Conservation (phyloP, 2,113 vertebrate species). For the Mustelus asterias region DNA sequence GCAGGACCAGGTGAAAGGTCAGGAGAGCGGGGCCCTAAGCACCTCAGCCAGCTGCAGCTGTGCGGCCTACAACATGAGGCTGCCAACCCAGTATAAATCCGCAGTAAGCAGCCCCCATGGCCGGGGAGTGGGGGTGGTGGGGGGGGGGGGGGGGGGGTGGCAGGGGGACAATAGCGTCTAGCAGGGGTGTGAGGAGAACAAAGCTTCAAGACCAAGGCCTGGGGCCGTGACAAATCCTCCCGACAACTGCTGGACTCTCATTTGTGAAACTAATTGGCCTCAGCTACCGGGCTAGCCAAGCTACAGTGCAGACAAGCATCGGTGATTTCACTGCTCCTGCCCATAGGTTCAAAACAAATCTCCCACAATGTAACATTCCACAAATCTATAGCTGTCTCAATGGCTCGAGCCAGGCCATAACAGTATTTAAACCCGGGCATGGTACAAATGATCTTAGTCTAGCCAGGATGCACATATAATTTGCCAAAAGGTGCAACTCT, state of each 20-base stretch:
- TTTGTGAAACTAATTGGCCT: conserved; percentile 74
- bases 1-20: conserved; percentile 69
- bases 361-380: not conserved
- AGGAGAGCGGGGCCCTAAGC: conserved; percentile 59
- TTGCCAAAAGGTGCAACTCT: not conserved
- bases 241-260: conserved; percentile 61
- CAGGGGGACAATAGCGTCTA: conserved; percentile 61
- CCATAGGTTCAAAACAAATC: not conserved
- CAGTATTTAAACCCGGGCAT: not conserved
- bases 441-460: not conserved
- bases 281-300: not conserved
- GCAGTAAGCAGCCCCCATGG: conserved; percentile 58
- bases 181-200: conserved; percentile 48
- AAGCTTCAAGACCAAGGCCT: not conserved
- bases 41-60: conserved; percentile 58
- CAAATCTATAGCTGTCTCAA: not conserved
- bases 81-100: conserved; percentile 58
- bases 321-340: not conserved
- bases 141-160: conserved; percentile 50
- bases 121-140: conserved; percentile 50
- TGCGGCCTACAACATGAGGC: conserved; percentile 51
- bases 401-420: not conserved
- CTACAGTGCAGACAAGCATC: not conserved
- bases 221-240: conserved; percentile 64
- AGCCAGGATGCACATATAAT: not conserved